phyloP scores from a whole-genome alignment of 2,113 vertebrate genomes.

The Catagonus wagneri region DNA sequence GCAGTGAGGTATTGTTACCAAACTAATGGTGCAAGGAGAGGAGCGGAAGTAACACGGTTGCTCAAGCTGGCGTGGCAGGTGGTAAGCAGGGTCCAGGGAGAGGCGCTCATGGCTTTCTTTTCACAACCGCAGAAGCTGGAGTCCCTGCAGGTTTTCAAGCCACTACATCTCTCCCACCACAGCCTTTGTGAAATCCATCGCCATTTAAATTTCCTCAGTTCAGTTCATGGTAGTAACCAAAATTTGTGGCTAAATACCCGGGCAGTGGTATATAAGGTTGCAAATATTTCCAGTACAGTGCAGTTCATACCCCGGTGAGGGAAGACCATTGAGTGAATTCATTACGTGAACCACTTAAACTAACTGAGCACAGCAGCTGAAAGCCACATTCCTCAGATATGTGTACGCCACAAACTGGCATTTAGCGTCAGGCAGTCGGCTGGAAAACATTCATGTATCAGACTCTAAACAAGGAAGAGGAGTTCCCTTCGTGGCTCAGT shows the following conservation, averaged over 20 bases:
- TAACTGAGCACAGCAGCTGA: neutral
- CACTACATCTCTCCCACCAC: neutral
- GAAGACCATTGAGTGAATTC: conserved; percentile 14
- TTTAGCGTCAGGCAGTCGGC: neutral
- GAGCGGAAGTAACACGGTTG: neutral
- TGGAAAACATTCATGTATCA: neutral
- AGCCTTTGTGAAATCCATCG: conserved; percentile 7
- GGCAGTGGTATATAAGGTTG: neutral
- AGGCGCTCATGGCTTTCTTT: neutral
- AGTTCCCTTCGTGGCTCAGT: too few relatives aligned
- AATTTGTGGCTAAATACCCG: neutral
- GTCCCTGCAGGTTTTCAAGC: neutral
- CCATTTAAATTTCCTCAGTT: neutral
- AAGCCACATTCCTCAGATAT: neutral
- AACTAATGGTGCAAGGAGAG: neutral
- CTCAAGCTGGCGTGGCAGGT: neutral
- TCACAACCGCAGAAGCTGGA: neutral
- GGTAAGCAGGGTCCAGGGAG: neutral
- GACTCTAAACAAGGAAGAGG: neutral
- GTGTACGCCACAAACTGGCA: neutral
- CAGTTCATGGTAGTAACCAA: neutral
- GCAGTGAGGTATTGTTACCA: neutral
- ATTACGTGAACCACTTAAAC: conserved; percentile 6
- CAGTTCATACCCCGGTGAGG: neutral
- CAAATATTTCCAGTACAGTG: neutral